Base-by-base conservation (phyloP, 1,140 invertebrate species). In the Pseudobourletiella spinata region DNA sequence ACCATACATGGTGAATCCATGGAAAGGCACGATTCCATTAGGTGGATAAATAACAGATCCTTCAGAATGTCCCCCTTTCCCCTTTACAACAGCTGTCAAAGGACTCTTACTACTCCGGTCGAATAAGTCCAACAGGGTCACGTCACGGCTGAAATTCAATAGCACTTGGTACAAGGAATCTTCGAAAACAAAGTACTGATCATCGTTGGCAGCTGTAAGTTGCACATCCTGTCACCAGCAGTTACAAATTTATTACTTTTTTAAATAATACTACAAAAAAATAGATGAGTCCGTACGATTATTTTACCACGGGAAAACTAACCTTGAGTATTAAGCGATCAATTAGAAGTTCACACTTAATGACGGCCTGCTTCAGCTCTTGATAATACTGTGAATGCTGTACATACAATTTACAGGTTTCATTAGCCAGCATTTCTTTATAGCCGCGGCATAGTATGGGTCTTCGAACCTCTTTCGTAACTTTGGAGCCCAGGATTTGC, bases 161-260 rank as follows among this genome's bases (percentile, higher is more conserved):
- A 97, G 83, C n/a, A 92, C 83, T 80, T 96, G 92, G 75, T 95
- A 95, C 0, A 97, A 77, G 39, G 94, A 83, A 76, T 98, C 94
- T 79, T 96, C 93, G 76, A 96, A 98, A 0, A 98, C 92, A 77
- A 98, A 98, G 74, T 97, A 96, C 72, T 96, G 92, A 74, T 97
- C 93, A 74, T 98, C 94, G 75, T 97, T 97, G 3, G 91, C 91
- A 0, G 93, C 91, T 14, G 93, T 97, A 39, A 96, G 75, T 75
- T 95, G 91, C 2, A 98, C 89, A 76, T 97, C 94, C 83, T 86
- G n/a, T n/a, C n/a, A n/a, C n/a, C n/a, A n/a, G 66, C 60, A 76
- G 73, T 35, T 35, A 58, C 15, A 51, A 22, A 42, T 42, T 14
- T 18, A 14, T 14, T 42, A 18, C 14, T 14, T 42, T 42, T 42